Evolutionary conservation across 2,113 vertebrate genomes (phyloP), one percentile per base, ranked within the genome.

Genomic region (Periophthalmus modestus): DNA sequence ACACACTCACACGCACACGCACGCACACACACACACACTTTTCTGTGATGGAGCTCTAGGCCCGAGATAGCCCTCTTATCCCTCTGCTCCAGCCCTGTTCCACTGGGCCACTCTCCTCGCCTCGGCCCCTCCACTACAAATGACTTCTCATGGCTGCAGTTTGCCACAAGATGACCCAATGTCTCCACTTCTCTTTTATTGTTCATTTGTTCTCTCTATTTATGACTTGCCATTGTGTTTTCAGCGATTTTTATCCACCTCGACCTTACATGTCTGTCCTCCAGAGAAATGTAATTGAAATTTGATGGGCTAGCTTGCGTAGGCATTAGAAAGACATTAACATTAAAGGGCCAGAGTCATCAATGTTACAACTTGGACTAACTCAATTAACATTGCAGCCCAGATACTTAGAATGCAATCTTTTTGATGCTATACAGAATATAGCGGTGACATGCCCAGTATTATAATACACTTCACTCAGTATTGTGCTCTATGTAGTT

Each of bases 51-150:
- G 43, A 76, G 83, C 85, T 74, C 24, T 59, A 71, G 84, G 85
- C 81, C 76, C 68, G 70, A 85, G 84, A 90, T 85, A 74, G 77
- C 71, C 65, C 70, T 87, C 82, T 89, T 90, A 89, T 89, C 85
- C 82, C 50, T 63, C 34, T 79, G 77, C 83, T 77, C 78, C 86
- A 90, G 88, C 77, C 73, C 59, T 80, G 69, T 72, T 78, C 63
- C 84, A 79, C 74, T 85, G 85, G 85, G 80, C 82, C 50, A 34
- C 33, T 70, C 50, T 70, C 14, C 57, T 2, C 69, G 62, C 77
- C 48, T 68, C 18, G 79, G 39, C 78, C 55, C 72, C 48, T 58
- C 16, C 33, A 3, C 65, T 14, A 14, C 36, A 66, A 66, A 66
- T 47, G 19, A 69, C 33, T 63, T 66, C 43, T 73, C 57, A 73